Percentiles rank a stretch among this genome's conserved stretches.
Conservation (phyloP, 2,797 vertebrate species). For the Choloepus didactylus region DNA sequence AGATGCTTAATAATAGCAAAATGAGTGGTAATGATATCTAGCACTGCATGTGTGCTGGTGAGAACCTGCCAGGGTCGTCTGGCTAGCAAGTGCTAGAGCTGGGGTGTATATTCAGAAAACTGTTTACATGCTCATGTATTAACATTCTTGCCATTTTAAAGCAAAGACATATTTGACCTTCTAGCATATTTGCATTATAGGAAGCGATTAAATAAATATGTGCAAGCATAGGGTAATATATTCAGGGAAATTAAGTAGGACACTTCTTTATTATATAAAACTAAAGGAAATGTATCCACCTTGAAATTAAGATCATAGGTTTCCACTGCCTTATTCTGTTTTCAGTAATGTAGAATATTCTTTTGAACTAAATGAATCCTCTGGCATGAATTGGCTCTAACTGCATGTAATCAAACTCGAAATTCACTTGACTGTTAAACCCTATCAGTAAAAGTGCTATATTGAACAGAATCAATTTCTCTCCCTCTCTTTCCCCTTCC, state of each 20-base stretch:
- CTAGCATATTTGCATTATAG: fast-evolving
- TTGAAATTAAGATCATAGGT: background rate
- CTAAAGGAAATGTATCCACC: background rate
- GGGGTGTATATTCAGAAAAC: background rate
- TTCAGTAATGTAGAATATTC: background rate
- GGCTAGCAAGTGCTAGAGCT: background rate
- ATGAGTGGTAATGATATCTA: fast-evolving
- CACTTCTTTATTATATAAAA: background rate
- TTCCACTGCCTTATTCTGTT: background rate
- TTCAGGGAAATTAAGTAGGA: background rate
- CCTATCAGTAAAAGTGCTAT: background rate
- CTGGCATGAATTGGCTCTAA: background rate
- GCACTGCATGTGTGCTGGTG: fast-evolving
- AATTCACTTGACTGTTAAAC: background rate
- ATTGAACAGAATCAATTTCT: fast-evolving
- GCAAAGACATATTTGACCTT: background rate
- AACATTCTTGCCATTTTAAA: background rate
- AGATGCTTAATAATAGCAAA: background rate
- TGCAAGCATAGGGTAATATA: fast-evolving
- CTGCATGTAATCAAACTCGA: background rate
- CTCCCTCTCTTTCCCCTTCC: no score
- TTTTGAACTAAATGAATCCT: background rate
- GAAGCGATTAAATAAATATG: fast-evolving
- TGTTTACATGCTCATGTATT: background rate
- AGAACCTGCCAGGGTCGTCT: background rate